Base-by-base conservation (phyloP, 2,113 vertebrate genomes). In the Limanda limanda region DNA sequence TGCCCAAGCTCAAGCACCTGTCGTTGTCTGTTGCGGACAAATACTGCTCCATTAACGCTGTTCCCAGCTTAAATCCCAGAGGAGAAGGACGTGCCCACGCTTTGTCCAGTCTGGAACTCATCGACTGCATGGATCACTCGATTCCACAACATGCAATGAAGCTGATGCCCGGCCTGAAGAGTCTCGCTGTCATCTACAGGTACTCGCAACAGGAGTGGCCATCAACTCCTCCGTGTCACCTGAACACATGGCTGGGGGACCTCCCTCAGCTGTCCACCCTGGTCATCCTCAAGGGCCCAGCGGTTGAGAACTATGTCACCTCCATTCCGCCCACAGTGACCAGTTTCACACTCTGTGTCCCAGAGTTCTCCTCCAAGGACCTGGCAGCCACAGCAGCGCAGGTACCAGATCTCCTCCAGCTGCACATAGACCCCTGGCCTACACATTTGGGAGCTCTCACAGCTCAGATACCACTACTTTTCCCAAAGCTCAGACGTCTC, bases 91-190 rank as follows among this genome's bases (percentile, higher is more conserved):
- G 8, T 12, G 4, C 21, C 3, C 2, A 31, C 0, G 18, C 25
- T 17, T 25, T 93, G 68, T 68, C 79, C 69, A 90, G 80, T 76
- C 71, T 93, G 71, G 92, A 93, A 12, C 80, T 93, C 0, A 51
- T 90, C 2, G 40, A 82, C 68, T 87, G 47, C 40, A 27, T 3
- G 2, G 24, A 74, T 51, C 0, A 54, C 9, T 68, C 40, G 9
- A 54, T 90, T 1, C 54, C 84, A 4, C 23, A 40, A 0, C 56
- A 85, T 7, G n/a, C 21, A 0, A 80, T 87, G 87, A 72, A 25
- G 13, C n/a, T 74, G 52, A 21, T 89, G 56, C 78, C 87, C 31
- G 37, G 59, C 23, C 73, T 92, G 51, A 79, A 73, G 42, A 72
- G 52, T 15, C 83, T 93, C 2, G 51, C 80, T 2, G 47, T 93